These are phyloP conservation scores for Lepilemur septentrionalis DNA, from an alignment of 2,797 vertebrate genomes.

Conservation along the genomic window DNA sequence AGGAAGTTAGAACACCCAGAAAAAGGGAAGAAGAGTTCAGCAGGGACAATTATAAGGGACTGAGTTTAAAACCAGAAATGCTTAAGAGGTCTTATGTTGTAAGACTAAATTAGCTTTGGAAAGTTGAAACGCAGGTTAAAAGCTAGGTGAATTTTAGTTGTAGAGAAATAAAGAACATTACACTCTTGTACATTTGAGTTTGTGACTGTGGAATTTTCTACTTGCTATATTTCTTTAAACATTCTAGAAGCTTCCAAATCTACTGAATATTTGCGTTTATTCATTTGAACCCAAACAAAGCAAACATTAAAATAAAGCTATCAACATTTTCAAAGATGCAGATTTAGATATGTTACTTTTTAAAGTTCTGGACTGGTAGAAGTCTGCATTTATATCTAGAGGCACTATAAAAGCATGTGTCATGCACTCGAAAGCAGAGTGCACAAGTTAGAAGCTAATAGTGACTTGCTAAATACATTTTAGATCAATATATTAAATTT, in stretches of 20 bases:
- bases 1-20: background rate
- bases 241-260: background rate
- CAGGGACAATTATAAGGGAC: background rate
- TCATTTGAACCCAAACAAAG: slow-evolving; percentile 8
- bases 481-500: background rate
- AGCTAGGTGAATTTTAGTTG: background rate
- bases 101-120: background rate
- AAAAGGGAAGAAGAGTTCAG: background rate
- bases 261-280: background rate
- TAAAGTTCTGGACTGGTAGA: background rate
- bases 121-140: background rate
- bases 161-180: background rate
- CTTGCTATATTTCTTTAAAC: background rate
- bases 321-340: slow-evolving; percentile 1
- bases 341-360: background rate
- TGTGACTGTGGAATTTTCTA: background rate
- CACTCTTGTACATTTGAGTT: background rate
- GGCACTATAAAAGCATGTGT: background rate
- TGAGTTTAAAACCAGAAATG: background rate
- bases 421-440: background rate
- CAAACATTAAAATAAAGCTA: background rate
- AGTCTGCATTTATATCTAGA: background rate
- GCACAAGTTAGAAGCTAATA: background rate
- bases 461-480: slow-evolving; percentile 16
- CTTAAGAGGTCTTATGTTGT: background rate